Percentiles rank a stretch among this genome's conserved stretches.
These are phyloP conservation scores for Sepioteuthis lessoniana DNA, from an alignment of 2,888 invertebrate species.

Conservation along the genomic window DNA sequence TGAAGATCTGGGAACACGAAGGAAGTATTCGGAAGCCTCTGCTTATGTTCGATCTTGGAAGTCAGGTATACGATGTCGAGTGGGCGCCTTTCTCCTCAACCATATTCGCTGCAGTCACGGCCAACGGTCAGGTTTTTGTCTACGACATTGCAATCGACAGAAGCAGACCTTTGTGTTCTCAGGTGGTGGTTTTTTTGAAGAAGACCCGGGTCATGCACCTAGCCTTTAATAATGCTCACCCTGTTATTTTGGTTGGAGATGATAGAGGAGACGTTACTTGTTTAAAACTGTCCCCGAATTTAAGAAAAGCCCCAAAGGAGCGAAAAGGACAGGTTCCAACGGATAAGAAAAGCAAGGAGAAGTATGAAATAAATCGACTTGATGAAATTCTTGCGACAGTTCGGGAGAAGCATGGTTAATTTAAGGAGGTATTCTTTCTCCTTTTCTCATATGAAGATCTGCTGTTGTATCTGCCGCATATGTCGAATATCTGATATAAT, in stretches of 20 bases:
- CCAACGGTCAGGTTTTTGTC: not conserved
- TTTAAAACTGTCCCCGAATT: not conserved
- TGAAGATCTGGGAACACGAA: not conserved
- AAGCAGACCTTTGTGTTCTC: not conserved
- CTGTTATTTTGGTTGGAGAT: not conserved
- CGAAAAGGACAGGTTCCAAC: not conserved
- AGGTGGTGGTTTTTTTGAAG: not conserved
- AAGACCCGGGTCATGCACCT: not conserved
- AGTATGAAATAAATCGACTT: not conserved
- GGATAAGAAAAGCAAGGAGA: not conserved
- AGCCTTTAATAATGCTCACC: not conserved
- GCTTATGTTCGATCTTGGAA: not conserved
- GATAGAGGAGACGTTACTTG: not conserved
- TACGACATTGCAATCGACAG: not conserved
- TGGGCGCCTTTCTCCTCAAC: not conserved
- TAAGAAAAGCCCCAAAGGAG: not conserved
- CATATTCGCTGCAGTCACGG: not conserved
- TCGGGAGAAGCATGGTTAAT: not conserved
- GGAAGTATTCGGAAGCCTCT: not conserved
- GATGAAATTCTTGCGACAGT: not conserved
- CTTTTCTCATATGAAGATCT: no score
- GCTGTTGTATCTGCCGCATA: no score
- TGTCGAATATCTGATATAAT: no score
- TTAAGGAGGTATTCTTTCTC: no score
- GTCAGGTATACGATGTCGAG: not conserved